These are phyloP conservation scores for Nephrotoma appendiculata DNA, from an alignment of 2,888 invertebrate species.

Conservation along the genomic window DNA sequence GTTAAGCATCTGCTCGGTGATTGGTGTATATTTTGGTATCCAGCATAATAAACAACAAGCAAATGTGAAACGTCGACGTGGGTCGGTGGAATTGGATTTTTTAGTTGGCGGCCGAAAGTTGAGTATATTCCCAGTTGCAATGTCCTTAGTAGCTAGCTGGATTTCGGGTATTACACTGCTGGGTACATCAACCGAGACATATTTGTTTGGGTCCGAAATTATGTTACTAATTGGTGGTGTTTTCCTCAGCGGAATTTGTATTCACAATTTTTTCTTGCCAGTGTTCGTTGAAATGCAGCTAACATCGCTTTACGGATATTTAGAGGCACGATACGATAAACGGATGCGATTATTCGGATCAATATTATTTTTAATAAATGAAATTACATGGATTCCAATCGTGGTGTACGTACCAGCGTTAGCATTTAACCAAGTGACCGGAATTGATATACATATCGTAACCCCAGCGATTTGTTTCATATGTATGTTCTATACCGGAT, in stretches of 20 bases:
- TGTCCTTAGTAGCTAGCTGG: neutral
- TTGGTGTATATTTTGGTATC: neutral
- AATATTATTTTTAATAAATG: no score
- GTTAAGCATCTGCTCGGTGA: neutral
- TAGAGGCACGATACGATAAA: slow-evolving; percentile 30
- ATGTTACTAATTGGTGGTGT: slow-evolving; percentile 14
- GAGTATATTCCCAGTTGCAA: neutral
- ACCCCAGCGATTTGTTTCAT: neutral
- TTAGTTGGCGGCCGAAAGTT: neutral
- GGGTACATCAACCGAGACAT: neutral
- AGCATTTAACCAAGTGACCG: neutral
- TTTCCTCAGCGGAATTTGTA: slow-evolving; percentile 16
- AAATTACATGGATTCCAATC: slow-evolving; percentile 25
- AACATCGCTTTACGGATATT: neutral
- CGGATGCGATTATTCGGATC: slow-evolving; percentile 35
- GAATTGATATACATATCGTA: neutral
- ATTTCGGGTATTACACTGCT: neutral
- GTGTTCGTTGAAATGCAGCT: neutral
- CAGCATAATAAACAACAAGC: neutral
- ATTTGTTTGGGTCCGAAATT: slow-evolving; percentile 36
- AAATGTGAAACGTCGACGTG: neutral
- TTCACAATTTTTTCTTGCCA: slow-evolving; percentile 36
- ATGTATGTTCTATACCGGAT: slow-evolving; percentile 35
- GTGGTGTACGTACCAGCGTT: slow-evolving; percentile 20
- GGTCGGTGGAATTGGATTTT: neutral